These are phyloP conservation scores for Fopius arisanus DNA, from an alignment of 1,140 invertebrate species.

Conservation along the genomic window DNA sequence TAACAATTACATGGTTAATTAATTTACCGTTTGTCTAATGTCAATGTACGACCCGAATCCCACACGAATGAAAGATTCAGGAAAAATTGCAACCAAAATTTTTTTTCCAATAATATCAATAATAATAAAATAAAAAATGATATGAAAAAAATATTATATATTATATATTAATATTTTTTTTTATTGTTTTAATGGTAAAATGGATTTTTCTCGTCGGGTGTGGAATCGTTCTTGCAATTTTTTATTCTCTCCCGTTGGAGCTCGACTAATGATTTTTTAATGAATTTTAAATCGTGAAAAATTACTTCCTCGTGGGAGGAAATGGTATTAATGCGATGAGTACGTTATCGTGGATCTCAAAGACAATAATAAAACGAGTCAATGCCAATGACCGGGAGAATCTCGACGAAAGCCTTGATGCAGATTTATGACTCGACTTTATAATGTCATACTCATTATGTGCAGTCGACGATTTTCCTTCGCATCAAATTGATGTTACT, in stretches of 20 bases:
- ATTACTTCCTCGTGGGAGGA: slow-evolving; percentile 6
- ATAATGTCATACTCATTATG: slow-evolving; percentile 11
- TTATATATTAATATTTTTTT: no score
- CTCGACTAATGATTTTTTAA: not conserved
- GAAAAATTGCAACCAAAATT: no score
- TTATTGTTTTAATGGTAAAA: no score
- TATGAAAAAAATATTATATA: no score
- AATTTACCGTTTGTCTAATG: not conserved
- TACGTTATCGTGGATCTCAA: slow-evolving; percentile 1
- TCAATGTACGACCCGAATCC: not conserved
- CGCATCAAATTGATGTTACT: slow-evolving; percentile 6
- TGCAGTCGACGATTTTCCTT: slow-evolving; percentile 9
- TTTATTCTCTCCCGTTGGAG: no score
- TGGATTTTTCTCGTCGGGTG: no score
- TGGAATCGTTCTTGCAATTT: no score
- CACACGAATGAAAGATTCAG: no score
- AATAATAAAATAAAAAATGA: no score
- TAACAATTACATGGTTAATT: slow-evolving; percentile 2
- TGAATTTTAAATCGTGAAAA: not conserved
- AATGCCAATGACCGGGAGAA: slow-evolving; percentile 11
- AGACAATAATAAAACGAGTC: slow-evolving; percentile 13
- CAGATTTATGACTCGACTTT: slow-evolving; percentile 11
- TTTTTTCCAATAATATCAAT: no score
- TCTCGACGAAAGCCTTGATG: slow-evolving; percentile 6
- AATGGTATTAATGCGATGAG: not conserved